phyloP scores from a whole-genome alignment of 2,113 vertebrate species.

The Odocoileus hemionus region DNA sequence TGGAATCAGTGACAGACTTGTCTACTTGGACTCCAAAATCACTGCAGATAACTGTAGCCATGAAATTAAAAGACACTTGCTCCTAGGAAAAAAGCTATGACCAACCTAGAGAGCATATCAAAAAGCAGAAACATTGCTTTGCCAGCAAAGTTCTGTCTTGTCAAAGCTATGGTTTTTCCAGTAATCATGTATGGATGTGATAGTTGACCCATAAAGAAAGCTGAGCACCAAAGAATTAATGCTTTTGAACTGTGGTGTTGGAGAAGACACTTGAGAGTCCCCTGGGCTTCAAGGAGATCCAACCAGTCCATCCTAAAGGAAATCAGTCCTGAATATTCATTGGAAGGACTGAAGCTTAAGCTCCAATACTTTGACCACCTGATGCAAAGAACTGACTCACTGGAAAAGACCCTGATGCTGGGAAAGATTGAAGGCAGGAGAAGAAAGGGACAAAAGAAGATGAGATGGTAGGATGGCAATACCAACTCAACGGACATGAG shows the following conservation, averaged over 20 bases:
- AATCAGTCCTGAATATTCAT: background rate
- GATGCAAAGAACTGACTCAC: background rate
- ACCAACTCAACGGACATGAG: background rate
- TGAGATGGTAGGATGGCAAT: background rate
- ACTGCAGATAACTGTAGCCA: background rate
- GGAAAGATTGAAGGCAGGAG: background rate
- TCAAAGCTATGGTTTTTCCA: background rate
- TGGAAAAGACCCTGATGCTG: background rate
- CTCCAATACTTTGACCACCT: background rate
- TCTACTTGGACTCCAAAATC: background rate
- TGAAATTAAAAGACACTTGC: background rate
- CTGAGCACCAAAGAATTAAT: accelerated
- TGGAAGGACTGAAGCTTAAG: background rate
- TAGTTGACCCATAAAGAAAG: background rate
- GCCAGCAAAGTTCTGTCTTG: background rate
- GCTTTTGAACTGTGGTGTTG: background rate
- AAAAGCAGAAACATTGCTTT: background rate
- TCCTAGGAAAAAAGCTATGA: background rate
- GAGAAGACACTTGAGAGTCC: background rate
- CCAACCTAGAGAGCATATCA: background rate
- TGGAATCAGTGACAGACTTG: background rate
- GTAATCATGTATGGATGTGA: background rate
- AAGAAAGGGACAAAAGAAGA: background rate
- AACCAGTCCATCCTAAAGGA: background rate
- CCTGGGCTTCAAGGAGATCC: background rate